Base-by-base conservation (phyloP, 1,140 invertebrate genomes). In the Choristoneura fumiferana region DNA sequence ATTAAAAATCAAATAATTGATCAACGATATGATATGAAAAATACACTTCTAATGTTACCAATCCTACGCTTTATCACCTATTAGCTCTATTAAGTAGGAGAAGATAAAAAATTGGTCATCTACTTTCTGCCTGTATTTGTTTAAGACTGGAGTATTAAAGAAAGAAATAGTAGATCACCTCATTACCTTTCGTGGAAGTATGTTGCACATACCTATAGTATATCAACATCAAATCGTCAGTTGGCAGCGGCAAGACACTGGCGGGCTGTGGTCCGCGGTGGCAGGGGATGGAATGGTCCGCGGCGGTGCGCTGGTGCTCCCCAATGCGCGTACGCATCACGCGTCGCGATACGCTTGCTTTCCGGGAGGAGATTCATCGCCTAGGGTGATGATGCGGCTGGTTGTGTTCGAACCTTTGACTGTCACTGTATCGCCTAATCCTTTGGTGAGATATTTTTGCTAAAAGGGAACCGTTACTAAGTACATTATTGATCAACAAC, bases 221-320 rank as follows among this genome's bases (percentile, higher is more conserved):
- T 61, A 63, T 39, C 60, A 65, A 39, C 54, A 62, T 58, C 62
- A 69, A 71, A 67, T 68, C 60, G 59, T 73, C 63, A 88, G 85
- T 71, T 88, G 83, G 85, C 85, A 88, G 64, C 67, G 78, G 58
- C 84, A 87, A 66, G 84, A 87, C 58, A 62, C 69, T 3, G 75
- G 67, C 22, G 83, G 83, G 0, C 70, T 79, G 0, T 84, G 84
- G 81, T 71, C 74, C 14, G 63, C 77, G 5, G 69, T 70, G 0
- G 58, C 76, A 9, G 73, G 68, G 8, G 84, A 85, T 56, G 80
- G 81, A 0, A 67, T 76, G 8, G 77, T 83, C 0, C 70, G 77
- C 0, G 70, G 74, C 0, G 81, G 82, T 1, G 72, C 85, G 0
- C 61, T 88, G 0, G 63, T 88, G 8, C 54, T 88, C 8, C 72